Evolutionary conservation across 2,888 invertebrate species (phyloP), one percentile per base, ranked within the genome.

Genomic region (Nyleta sp.): DNA sequence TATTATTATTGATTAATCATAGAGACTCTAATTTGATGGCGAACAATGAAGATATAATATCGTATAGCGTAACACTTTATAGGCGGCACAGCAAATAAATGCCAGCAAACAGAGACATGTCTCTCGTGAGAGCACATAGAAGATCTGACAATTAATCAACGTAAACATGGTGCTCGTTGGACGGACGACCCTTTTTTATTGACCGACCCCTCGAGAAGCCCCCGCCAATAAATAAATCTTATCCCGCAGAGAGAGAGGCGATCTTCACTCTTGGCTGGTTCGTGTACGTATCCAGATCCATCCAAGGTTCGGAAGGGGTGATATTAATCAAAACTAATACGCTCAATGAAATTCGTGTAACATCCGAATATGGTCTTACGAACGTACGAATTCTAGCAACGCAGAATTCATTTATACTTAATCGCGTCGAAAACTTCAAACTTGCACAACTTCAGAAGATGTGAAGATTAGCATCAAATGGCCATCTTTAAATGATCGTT

Each of bases 151-250:
- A 86, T 86, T 86, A 85, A 86, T 86, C 86, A 86, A 84, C 84
- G 84, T 84, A 84, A 86, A 85, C 84, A 84, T 81, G 81, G 82
- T 78, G 76, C 72, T 80, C 81, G 74, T 76, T 82, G 83, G 83
- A 84, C 81, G 81, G 75, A 73, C 78, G 80, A 75, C 80, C 81
- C 80, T 81, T 85, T 84, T 85, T 85, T 84, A 85, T 85, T 83
- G 81, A 78, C 78, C 81, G 71, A 82, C 81, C 81, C 81, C 83
- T 81, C 80, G 78, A 78, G 76, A 75, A 81, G 82, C 82, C 84
- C 84, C 83, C 80, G 81, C 84, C 85, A 83, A 86, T 87, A 85
- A 86, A 87, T 86, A 87, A 85, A 85, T 85, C 84, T 82, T 82
- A 83, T 83, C 81, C 84, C 83, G 55, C 81, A 77, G 65, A 50